Conservation (phyloP, 1,140 invertebrate genomes). For the Calliopsis andreniformis region DNA sequence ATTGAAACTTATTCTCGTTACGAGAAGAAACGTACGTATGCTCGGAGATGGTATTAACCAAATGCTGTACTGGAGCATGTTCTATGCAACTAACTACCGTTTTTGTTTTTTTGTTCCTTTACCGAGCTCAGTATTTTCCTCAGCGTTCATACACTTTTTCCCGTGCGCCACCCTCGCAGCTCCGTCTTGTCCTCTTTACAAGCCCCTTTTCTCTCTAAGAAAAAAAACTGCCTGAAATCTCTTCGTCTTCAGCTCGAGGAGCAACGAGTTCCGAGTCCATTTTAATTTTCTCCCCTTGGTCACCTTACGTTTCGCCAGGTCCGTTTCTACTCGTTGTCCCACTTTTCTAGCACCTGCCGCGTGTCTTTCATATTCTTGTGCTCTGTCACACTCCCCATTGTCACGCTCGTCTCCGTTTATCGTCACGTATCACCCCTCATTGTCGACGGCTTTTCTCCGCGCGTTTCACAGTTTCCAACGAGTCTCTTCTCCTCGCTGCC, state of each 20-base stretch:
- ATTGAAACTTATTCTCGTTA: no score
- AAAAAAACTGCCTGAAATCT: neutral
- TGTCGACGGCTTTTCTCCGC: neutral
- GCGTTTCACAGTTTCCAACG: neutral
- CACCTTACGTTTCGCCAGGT: neutral
- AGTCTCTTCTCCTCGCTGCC: neutral
- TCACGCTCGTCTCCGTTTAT: neutral
- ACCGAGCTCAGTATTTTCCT: conserved; percentile 2
- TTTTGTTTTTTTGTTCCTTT: conserved; percentile 18
- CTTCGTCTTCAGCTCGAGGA: no score
- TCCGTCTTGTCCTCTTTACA: no score
- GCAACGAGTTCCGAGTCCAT: neutral
- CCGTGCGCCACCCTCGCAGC: neutral
- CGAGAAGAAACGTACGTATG: no score
- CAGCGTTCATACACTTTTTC: conserved; percentile 6
- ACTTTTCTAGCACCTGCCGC: neutral
- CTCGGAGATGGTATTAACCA: no score
- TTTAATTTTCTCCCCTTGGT: conserved; percentile 14
- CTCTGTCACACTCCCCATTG: neutral
- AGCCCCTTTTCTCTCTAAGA: neutral
- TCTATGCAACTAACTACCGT: conserved; percentile 43
- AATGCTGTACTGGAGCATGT: no score
- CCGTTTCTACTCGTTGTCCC: neutral
- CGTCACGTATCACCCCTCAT: neutral
- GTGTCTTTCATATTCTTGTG: neutral